phyloP scores from a whole-genome alignment of 2,888 invertebrate species.

The Penaeus monodon region DNA sequence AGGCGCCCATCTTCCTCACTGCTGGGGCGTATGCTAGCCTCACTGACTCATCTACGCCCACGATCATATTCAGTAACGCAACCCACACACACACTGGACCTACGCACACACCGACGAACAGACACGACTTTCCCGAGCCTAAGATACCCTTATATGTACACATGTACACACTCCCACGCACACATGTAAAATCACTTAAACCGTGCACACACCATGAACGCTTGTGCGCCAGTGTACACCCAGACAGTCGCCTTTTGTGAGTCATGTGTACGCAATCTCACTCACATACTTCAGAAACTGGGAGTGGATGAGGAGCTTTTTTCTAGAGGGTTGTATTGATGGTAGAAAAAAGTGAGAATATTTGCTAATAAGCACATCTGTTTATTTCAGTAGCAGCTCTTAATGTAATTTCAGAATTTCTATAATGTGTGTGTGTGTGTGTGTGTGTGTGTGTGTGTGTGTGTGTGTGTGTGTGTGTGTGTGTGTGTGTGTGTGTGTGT shows the following conservation, averaged over 20 bases:
- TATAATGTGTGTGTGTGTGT: too few species aligned
- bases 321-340: too few species aligned
- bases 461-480: not conserved
- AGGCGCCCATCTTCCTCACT: conserved; percentile 33
- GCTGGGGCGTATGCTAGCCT: conserved; percentile 7
- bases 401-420: not conserved
- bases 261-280: too few species aligned
- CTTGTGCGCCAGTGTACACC: too few species aligned
- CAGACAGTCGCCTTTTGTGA: too few species aligned
- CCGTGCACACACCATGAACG: too few species aligned
- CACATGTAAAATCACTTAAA: not conserved
- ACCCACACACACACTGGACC: conserved; percentile 22
- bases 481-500: not conserved
- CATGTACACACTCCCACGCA: conserved; percentile 7
- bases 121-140: conserved; percentile 11
- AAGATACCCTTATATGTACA: conserved; percentile 4
- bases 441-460: not conserved
- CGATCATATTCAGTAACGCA: conserved; percentile 15
- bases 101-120: conserved; percentile 21
- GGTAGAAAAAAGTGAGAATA: too few species aligned
- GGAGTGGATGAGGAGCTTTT: too few species aligned
- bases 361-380: too few species aligned
- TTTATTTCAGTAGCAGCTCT: too few species aligned
- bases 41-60: conserved; percentile 32
- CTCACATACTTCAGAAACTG: too few species aligned